A percentile compares a stretch with the other conserved stretches of the same genome.
Evolutionary conservation across 2,113 vertebrate species (phyloP).

Genomic region (Natator depressus): DNA sequence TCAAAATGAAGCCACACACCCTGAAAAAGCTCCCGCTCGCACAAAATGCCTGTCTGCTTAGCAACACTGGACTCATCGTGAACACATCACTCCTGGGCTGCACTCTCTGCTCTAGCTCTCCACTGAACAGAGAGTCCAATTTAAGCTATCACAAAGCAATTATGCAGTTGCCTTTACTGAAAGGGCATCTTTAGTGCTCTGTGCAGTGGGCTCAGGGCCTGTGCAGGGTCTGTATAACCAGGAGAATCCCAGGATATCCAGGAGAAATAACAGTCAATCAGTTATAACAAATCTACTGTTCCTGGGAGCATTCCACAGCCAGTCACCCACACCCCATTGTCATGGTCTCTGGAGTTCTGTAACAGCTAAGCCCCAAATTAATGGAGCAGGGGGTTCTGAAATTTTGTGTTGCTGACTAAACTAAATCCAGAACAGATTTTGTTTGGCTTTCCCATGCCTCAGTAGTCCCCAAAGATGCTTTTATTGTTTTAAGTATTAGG

Average conservation of each 20-base stretch:
- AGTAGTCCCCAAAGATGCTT: conserved; percentile 60
- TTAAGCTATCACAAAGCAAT: background rate
- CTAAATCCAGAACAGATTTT: conserved; percentile 56
- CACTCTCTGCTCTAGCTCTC: background rate
- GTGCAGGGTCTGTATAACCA: background rate
- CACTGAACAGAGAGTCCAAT: background rate
- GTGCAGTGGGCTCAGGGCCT: background rate
- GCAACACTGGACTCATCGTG: background rate
- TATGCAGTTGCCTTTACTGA: background rate
- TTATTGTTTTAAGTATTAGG: conserved; percentile 71
- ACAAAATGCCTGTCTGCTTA: background rate
- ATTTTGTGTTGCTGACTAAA: conserved; percentile 21
- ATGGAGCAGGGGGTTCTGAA: conserved; percentile 22
- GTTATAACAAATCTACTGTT: background rate
- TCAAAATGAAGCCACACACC: background rate
- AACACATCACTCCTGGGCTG: background rate
- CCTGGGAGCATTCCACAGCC: background rate
- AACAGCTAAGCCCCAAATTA: conserved; percentile 11
- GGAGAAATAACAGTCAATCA: background rate
- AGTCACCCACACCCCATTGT: conserved; percentile 3
- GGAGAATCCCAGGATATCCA: background rate
- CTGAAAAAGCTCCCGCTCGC: background rate
- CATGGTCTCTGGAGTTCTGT: background rate
- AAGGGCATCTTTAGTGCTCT: background rate
- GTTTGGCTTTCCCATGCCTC: conserved; percentile 71